Percentiles rank a stretch among this genome's conserved stretches.
Conservation (phyloP, 2,888 invertebrate genomes). For the Caenorhabditis afra region DNA sequence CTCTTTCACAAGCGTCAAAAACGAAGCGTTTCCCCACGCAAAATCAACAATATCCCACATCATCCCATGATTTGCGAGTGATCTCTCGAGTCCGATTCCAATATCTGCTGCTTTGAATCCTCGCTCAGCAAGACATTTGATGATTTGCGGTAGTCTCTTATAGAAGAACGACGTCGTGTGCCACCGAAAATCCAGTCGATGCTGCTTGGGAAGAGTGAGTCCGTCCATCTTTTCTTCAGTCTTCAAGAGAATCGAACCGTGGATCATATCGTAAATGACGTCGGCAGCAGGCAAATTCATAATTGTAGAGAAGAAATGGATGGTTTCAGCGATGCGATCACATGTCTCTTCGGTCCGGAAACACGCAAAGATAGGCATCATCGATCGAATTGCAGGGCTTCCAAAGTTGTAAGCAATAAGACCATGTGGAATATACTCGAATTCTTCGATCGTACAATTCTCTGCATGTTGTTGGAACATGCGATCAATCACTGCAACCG, state of each 20-base stretch:
- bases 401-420: constrained; percentile 19
- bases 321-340: constrained; percentile 25
- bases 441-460: constrained; percentile 7
- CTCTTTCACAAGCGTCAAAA: constrained; percentile 18
- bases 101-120: constrained; percentile 11
- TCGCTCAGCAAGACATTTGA: constrained; percentile 10
- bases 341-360: constrained; percentile 20
- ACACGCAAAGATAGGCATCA: constrained; percentile 46
- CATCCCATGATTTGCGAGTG: constrained; percentile 15
- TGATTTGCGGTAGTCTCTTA: constrained; percentile 37
- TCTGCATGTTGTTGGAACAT: constrained; percentile 2
- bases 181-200: constrained; percentile 49
- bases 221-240: constrained; percentile 42
- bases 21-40: constrained; percentile 41
- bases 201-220: constrained; percentile 32
- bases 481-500: constrained; percentile 16
- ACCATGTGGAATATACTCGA: constrained; percentile 18
- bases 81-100: constrained; percentile 12
- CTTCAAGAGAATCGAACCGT: constrained; percentile 29
- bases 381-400: constrained; percentile 35
- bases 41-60: constrained; percentile 35
- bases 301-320: constrained; percentile 29
- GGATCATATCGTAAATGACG: constrained; percentile 42
- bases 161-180: constrained; percentile 49
- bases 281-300: constrained; percentile 22